A percentile compares a stretch with the other conserved stretches of the same genome.
Conservation (phyloP, 2,113 vertebrate species). For the Hypomesus transpacificus region DNA sequence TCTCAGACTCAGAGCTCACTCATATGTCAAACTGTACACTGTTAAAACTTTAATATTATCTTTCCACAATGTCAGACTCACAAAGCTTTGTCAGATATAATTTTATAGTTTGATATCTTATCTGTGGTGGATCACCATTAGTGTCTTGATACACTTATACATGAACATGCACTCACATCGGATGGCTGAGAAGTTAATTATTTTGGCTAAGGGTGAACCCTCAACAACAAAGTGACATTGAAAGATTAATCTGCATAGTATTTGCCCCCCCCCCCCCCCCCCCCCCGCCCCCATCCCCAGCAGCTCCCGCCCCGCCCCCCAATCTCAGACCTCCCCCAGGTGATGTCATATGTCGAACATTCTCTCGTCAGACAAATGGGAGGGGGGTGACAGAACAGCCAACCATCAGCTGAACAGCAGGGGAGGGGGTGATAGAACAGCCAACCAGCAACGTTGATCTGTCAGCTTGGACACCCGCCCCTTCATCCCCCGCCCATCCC, state of each 20-base stretch:
- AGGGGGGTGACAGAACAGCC: constrained; percentile 19
- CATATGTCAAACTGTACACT: no score
- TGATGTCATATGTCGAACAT: constrained; percentile 26
- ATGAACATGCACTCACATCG: no score
- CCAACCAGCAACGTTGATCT: constrained; percentile 59
- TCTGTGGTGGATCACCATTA: no score
- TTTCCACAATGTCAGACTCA: no score
- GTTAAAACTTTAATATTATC: no score
- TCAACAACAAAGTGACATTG: constrained; percentile 68
- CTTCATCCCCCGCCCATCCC: background rate
- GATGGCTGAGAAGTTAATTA: constrained; percentile 56
- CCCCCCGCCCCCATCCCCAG: background rate
- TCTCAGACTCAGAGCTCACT: no score
- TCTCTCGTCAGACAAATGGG: constrained; percentile 46
- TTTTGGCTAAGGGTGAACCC: constrained; percentile 62
- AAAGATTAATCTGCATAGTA: constrained; percentile 61
- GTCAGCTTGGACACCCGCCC: constrained; percentile 29
- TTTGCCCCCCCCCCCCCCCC: constrained; percentile 35
- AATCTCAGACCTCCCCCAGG: background rate
- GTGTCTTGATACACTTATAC: no score
- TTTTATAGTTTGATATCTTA: no score
- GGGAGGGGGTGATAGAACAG: constrained; percentile 39
- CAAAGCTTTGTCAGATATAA: no score
- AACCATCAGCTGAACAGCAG: constrained; percentile 28
- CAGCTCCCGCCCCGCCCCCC: constrained; percentile 20